Base-by-base conservation (phyloP, 2,888 invertebrate genomes). In the Nyleta sp. region DNA sequence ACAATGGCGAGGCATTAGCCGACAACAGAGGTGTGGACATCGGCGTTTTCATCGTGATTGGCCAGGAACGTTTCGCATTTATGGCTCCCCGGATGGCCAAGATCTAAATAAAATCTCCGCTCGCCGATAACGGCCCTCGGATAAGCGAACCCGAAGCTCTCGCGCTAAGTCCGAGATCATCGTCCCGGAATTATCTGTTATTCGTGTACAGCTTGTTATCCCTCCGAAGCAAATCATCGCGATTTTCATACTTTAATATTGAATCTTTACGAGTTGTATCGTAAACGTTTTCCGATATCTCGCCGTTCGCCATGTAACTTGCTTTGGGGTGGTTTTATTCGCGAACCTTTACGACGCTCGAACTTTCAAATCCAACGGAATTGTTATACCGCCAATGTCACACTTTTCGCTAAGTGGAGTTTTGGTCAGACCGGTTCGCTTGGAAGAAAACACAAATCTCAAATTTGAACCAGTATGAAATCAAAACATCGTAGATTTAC, bases 1-100 rank as follows among this genome's bases (percentile, higher is more conserved):
- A 84, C 86, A 89, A 86, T 87, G 85, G 86, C 84, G 84, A 55
- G 78, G 85, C 88, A 89, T 88, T 87, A 89, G 87, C 87, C 87
- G 89, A 89, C 89, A 87, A 89, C 89, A 85, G 89, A 90, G 89
- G 89, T 89, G 90, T 87, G 87, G 88, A 90, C 89, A 89, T 84
- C 85, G 86, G 82, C 81, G 84, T 84, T 84, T 80, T 80, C 78
- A 59, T 70, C 78, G 82, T 85, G 86, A 86, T 87, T 87, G 86
- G 84, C 85, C 83, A 65, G 60, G 83, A 85, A 82, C 86, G 83
- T 84, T 85, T 85, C 87, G 86, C 88, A 83, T 90, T 90, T 89
- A 90, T 87, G 82, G 86, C 73, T 73, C 87, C 83, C 76, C 68
- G 80, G 85, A 86, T 84, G 81, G 80, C 40, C 75, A 77, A 83